Evolutionary conservation across 2,888 invertebrate genomes (phyloP).

Genomic region (Xanthia icteritia): DNA sequence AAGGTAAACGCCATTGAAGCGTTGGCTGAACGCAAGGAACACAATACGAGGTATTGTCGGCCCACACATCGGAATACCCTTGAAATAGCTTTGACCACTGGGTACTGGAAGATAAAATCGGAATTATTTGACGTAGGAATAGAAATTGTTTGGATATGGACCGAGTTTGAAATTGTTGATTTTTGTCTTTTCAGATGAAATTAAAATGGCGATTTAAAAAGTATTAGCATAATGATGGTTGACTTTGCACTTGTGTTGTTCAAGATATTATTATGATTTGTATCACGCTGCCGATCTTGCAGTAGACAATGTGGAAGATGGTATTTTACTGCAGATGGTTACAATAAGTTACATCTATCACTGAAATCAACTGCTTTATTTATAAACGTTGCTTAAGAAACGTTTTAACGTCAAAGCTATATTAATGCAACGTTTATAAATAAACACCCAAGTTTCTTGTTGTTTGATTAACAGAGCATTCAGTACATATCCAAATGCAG

Average conservation of each 20-base stretch:
- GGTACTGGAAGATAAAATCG: constrained; percentile 42
- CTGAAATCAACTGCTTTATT: not conserved
- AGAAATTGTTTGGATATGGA: constrained; percentile 23
- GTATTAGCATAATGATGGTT: not conserved
- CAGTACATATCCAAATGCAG: not conserved
- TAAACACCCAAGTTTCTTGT: not conserved
- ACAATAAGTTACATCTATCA: not conserved
- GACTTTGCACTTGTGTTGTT: not conserved
- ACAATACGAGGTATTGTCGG: constrained; percentile 58
- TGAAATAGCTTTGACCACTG: constrained; percentile 54
- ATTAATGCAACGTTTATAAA: not conserved
- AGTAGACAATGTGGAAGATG: not conserved
- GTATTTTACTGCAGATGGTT: not conserved
- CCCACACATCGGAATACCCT: constrained; percentile 58
- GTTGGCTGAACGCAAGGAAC: constrained; percentile 35
- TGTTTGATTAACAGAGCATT: not conserved
- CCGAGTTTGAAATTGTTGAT: not conserved
- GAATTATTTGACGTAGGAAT: constrained; percentile 37
- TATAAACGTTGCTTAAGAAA: not conserved
- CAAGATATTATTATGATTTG: not conserved
- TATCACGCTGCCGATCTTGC: not conserved
- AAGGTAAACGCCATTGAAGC: constrained; percentile 45
- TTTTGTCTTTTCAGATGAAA: not conserved
- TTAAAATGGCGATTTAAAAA: not conserved
- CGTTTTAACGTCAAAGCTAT: not conserved